A percentile compares a stretch with the other conserved stretches of the same genome.
Evolutionary conservation across 1,140 invertebrate genomes (phyloP).

Genomic region (Macrostomum lignano): DNA sequence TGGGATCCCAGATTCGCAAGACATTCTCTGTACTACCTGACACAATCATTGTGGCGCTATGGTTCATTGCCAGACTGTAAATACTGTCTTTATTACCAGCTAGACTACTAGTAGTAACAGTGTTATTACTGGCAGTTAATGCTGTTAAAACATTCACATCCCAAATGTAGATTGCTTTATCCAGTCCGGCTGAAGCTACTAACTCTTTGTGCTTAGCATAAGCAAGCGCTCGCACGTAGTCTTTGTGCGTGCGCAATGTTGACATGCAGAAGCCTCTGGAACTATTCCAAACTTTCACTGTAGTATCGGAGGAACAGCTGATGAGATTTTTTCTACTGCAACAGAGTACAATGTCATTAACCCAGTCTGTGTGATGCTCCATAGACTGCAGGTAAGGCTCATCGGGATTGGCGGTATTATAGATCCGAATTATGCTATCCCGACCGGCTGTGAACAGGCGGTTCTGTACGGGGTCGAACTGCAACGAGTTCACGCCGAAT

Average conservation of each 20-base stretch:
- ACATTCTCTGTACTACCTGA: constrained; percentile 89
- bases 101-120: constrained; percentile 82
- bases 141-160: constrained; percentile 92
- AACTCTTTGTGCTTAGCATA: constrained; percentile 92
- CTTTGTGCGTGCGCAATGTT: constrained; percentile 58
- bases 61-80: constrained; percentile 94
- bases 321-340: constrained; percentile 82
- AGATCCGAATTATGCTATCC: constrained; percentile 87
- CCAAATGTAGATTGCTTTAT: constrained; percentile 88
- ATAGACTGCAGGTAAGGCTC: constrained; percentile 65
- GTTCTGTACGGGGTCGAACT: constrained; percentile 56
- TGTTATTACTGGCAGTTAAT: constrained; percentile 85
- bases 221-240: constrained; percentile 86
- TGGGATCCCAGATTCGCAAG: constrained; percentile 77
- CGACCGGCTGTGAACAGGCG: constrained; percentile 82
- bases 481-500: constrained; percentile 75
- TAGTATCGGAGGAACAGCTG: too few relatives aligned
- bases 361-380: constrained; percentile 92
- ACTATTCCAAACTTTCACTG: constrained; percentile 97
- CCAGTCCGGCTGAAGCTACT: constrained; percentile 81
- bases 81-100: constrained; percentile 91
- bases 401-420: constrained; percentile 36
- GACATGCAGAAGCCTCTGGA: constrained; percentile 62
- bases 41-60: constrained; percentile 66
- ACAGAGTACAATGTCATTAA: constrained; percentile 90